Percentiles rank a stretch among this genome's conserved stretches.
These are phyloP conservation scores for Cherax quadricarinatus DNA, from an alignment of 1,140 invertebrate species.

Conservation along the genomic window DNA sequence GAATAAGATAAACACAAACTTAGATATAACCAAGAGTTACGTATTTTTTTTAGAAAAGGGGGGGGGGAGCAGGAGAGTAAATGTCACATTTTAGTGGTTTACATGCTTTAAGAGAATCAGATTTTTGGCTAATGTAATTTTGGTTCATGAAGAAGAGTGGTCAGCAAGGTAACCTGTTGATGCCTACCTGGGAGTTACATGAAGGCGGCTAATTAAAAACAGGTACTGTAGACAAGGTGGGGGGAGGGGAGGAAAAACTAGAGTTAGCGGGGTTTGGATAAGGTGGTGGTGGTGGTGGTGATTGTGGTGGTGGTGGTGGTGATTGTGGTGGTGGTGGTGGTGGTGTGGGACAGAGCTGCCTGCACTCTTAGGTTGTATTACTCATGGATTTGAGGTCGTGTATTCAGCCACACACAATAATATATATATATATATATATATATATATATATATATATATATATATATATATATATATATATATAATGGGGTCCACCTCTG, in stretches of 20 bases:
- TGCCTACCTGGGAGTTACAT: neutral
- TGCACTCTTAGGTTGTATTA: too few relatives aligned
- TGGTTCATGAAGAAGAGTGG: neutral
- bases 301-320: too few relatives aligned
- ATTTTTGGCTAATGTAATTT: neutral
- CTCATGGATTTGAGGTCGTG: neutral
- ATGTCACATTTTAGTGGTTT: too few relatives aligned
- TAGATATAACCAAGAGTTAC: too few relatives aligned
- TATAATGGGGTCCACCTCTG: too few relatives aligned
- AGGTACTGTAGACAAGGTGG: neutral
- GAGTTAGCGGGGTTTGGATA: neutral
- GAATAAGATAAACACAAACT: too few relatives aligned
- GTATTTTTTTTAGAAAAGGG: neutral
- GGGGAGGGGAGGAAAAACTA: neutral
- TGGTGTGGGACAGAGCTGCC: neutral
- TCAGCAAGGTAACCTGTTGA: neutral
- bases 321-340: neutral
- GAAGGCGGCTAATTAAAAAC: neutral
- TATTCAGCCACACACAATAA: neutral
- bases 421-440: too few relatives aligned
- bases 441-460: too few relatives aligned
- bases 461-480: too few relatives aligned
- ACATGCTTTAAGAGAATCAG: too few relatives aligned
- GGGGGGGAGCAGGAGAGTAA: neutral
- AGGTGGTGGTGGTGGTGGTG: neutral